Conservation (phyloP, 2,113 vertebrate genomes). For the Arothron firmamentum region DNA sequence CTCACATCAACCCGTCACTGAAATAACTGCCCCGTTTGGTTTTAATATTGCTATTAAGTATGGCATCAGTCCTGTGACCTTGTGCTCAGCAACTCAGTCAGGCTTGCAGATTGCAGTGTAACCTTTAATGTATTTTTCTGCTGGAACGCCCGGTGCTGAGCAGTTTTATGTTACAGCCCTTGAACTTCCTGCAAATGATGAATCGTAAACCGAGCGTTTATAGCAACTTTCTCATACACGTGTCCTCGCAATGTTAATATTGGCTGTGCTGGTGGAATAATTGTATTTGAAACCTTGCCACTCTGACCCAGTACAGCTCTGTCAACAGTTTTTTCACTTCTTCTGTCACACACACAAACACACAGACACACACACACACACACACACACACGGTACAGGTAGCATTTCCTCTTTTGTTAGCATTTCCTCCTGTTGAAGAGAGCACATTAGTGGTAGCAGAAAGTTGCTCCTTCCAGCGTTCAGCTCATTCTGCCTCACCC, state of each 20-base stretch:
- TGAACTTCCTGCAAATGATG: slow-evolving; percentile 60
- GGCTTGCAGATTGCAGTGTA: slow-evolving; percentile 49
- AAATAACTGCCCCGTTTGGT: slow-evolving; percentile 30
- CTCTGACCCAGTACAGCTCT: slow-evolving; percentile 4
- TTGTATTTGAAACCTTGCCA: slow-evolving; percentile 22
- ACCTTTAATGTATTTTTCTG: slow-evolving; percentile 48
- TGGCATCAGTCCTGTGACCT: slow-evolving; percentile 52
- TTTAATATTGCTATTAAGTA: slow-evolving; percentile 53
- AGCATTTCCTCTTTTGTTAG: no score
- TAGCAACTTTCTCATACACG: slow-evolving; percentile 50
- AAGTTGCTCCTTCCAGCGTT: no score
- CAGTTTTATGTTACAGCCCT: slow-evolving; percentile 71
- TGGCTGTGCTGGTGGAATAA: slow-evolving; percentile 33
- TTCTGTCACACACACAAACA: no score
- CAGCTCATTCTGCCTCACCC: slow-evolving; percentile 8
- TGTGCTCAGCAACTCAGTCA: slow-evolving; percentile 49
- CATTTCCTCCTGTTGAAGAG: no score
- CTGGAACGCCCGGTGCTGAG: slow-evolving; percentile 41
- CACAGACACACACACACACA: no score
- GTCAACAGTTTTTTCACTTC: background rate
- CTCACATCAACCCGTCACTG: slow-evolving; percentile 18
- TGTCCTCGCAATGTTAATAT: slow-evolving; percentile 61
- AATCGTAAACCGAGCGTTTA: slow-evolving; percentile 71
- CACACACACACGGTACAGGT: no score
- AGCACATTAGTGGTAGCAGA: no score